Base-by-base conservation (phyloP, 2,888 invertebrate genomes). In the Maniola hyperantus region DNA sequence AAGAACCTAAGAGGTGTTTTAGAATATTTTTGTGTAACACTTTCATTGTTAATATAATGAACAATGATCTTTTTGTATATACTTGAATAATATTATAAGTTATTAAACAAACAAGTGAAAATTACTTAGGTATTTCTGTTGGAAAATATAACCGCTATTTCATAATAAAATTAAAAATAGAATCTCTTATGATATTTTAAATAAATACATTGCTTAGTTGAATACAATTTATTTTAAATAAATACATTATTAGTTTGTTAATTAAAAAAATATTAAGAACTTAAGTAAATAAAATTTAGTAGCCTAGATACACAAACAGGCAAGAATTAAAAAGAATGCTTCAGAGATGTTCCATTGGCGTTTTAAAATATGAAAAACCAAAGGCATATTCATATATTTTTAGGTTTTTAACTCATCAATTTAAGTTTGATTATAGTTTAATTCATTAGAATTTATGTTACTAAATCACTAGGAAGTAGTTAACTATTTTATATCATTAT, bases 1-100 rank as follows among this genome's bases (percentile, higher is more conserved):
- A 51, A 42, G n/a, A 60, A 60, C 26, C 8, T 51, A 61, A 26
- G 61, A 61, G n/a, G n/a, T 51, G 39, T 51, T 60, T 60, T 62
- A 53, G 51, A 51, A 20, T 2, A 26, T 53, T 51, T 61, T 34
- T 60, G 26, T 48, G 26, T 34, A 46, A 46, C 15, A 59, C 34
- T 59, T 34, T 67, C 53, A 62, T 46, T 44, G n/a, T 51, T 2
- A 50, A 18, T 50, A 51, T 51, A 20, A 58, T 50, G n/a, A 55
- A 39, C 36, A 18, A 33, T 53, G 5, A 55, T 36, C 50, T 6
- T 34, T 53, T n/a, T 53, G 8, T n/a, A n/a, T 53, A 33, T n/a
- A 51, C n/a, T 13, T 2, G n/a, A 6, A 46, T 46, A 15, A 7
- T 46, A 15, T 46, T n/a, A n/a, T n/a, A n/a, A 44, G n/a, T 44